phyloP scores from a whole-genome alignment of 2,797 vertebrate species.

The Leptoclinus maculatus region DNA sequence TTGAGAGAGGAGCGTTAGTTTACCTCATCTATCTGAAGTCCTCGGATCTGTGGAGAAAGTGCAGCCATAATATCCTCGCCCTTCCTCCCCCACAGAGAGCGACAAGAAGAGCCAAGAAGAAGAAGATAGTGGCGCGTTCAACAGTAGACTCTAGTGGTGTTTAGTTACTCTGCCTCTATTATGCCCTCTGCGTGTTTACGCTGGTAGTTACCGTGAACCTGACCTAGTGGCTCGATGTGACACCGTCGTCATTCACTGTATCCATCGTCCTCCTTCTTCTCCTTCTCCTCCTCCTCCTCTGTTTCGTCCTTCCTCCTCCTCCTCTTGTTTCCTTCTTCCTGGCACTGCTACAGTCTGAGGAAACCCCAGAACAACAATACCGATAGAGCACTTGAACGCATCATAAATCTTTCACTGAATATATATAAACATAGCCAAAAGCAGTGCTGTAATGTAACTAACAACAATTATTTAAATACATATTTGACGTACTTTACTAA shows the following conservation, averaged over 20 bases:
- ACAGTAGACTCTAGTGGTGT: conserved; percentile 5
- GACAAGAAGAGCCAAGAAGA: not conserved
- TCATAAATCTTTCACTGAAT: not conserved
- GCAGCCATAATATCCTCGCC: conserved; percentile 74
- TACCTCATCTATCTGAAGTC: conserved; percentile 83
- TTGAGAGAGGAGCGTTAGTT: conserved; percentile 18
- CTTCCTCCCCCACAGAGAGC: conserved; percentile 37
- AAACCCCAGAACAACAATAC: not conserved
- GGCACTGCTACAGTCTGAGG: not conserved
- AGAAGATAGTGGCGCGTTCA: not conserved
- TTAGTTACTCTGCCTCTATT: conserved; percentile 23
- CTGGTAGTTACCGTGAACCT: conserved; percentile 36
- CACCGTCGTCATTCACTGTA: conserved; percentile 54
- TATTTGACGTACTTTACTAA: not conserved
- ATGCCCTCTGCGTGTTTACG: conserved; percentile 43
- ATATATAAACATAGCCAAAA: not conserved
- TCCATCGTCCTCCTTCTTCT: conserved; percentile 52
- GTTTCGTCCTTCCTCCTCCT: conserved; percentile 35
- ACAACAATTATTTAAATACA: not conserved
- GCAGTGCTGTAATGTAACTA: not conserved
- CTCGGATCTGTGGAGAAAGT: conserved; percentile 77
- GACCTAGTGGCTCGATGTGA: conserved; percentile 31
- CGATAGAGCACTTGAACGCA: not conserved
- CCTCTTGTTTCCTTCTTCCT: conserved; percentile 12
- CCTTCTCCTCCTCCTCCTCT: not conserved